Evolutionary conservation across 2,113 vertebrate genomes (phyloP).

Genomic region (Colius striatus): DNA sequence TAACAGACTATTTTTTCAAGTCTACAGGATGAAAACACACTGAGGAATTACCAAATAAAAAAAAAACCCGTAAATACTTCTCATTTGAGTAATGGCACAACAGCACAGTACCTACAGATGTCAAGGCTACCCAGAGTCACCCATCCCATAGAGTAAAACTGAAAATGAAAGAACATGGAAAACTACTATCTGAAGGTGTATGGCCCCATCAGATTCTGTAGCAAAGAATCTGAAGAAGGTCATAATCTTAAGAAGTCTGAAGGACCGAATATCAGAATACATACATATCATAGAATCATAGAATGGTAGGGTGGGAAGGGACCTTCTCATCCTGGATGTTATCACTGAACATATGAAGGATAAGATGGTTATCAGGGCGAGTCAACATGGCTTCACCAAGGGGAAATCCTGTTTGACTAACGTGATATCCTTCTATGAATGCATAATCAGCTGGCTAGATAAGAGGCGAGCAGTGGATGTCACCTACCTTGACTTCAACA

Average conservation of each 20-base stretch:
- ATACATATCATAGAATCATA: too few species aligned
- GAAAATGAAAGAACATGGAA: neutral
- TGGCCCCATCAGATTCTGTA: neutral
- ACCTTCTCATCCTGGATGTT: too few species aligned
- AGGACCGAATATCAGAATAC: neutral
- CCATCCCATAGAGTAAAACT: neutral
- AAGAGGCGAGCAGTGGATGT: too few species aligned
- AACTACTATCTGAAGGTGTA: neutral
- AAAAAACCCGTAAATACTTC: neutral
- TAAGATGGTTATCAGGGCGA: too few species aligned
- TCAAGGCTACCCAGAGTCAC: neutral
- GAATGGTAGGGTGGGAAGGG: too few species aligned
- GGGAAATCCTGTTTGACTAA: too few species aligned
- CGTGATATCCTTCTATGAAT: too few species aligned
- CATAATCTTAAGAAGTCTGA: neutral
- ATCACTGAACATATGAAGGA: too few species aligned
- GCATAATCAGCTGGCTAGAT: too few species aligned
- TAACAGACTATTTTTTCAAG: neutral
- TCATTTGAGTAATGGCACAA: neutral
- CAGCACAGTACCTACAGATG: neutral
- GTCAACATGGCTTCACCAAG: too few species aligned
- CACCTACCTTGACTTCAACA: too few species aligned
- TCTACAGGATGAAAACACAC: neutral
- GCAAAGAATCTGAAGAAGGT: neutral
- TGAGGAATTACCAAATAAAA: neutral